Evolutionary conservation across 2,113 vertebrate species (phyloP), one percentile per base, ranked within the genome.

Genomic region (Lonchura striata): DNA sequence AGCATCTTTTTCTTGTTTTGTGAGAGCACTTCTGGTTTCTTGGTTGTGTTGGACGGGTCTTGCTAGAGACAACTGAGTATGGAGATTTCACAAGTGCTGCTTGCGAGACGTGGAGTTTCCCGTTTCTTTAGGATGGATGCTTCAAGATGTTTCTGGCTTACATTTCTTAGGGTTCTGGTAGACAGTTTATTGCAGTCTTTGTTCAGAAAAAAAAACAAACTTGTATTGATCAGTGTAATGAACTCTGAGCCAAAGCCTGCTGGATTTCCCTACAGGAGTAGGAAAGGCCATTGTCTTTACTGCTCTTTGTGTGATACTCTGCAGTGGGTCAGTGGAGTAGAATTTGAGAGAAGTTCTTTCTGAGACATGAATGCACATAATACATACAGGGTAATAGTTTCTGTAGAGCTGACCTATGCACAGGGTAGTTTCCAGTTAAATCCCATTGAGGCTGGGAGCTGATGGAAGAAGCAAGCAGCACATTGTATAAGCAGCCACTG

Each of bases 401-500:
- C 33, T 15, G 5, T 30, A 39, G 65, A 50, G 20, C 68, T 81
- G 50, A 35, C 19, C 63, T 63, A 1, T 35, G 42, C 25, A 30
- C 2, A 3, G 33, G 10, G 37, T 68, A 35, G 54, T 53, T 90
- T 49, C 59, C 42, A 31, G 66, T 65, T 68, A 77, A 64, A 54
- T 69, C 66, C 50, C 25, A 3, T 5, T 46, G 68, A 33, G 76
- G 47, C 13, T 93, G 63, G 59, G 54, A 69, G 35, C 47, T 76
- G 63, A 35, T 57, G 60, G 76, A 92, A 28, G 71, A 83, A 79
- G 59, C 59, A 46, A 86, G 15, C 31, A 44, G n/a, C 0, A 1
- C 1, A 0, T 22, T 84, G n/a, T n/a, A 4, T 19, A 53, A 46
- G 53, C 37, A 61, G 11, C 7, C 0, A 0, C 30, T 10, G 23